Conservation (phyloP, 2,888 invertebrate genomes). For the Amiota minor region DNA sequence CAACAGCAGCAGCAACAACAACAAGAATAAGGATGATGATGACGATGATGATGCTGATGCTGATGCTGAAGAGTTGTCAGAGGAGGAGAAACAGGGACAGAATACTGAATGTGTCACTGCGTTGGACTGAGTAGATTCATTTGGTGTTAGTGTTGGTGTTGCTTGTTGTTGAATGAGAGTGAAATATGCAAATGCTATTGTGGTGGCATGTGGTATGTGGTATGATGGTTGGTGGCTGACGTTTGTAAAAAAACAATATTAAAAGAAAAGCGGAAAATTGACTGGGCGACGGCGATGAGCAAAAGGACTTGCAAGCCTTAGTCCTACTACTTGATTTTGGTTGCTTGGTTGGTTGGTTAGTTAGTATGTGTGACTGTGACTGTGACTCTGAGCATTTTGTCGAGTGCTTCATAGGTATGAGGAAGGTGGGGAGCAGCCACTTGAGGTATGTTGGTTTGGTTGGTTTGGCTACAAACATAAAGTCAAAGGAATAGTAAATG, state of each 20-base stretch:
- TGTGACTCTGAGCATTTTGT: not conserved
- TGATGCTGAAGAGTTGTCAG: not conserved
- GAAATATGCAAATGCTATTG: constrained; percentile 21
- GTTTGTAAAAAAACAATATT: constrained; percentile 10
- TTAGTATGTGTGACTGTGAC: constrained; percentile 1
- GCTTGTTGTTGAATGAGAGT: not conserved
- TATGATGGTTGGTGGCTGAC: not conserved
- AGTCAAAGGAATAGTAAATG: constrained; percentile 56
- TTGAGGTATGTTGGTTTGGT: constrained; percentile 52
- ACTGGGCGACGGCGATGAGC: not conserved
- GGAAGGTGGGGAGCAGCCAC: constrained; percentile 44
- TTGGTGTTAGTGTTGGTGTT: not conserved
- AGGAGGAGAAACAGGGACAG: not conserved
- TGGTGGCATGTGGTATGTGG: not conserved
- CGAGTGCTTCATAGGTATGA: not conserved
- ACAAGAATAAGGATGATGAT: constrained; percentile 15
- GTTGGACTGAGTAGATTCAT: not conserved
- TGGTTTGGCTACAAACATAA: constrained; percentile 46
- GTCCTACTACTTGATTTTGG: not conserved
- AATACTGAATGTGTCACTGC: not conserved
- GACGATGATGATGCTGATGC: not conserved
- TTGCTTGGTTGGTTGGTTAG: not conserved
- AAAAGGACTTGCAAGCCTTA: not conserved
- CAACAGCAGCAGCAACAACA: not conserved
- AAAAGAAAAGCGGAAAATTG: constrained; percentile 19